Evolutionary conservation across 2,797 vertebrate species (phyloP).

Genomic region (Falco peregrinus): DNA sequence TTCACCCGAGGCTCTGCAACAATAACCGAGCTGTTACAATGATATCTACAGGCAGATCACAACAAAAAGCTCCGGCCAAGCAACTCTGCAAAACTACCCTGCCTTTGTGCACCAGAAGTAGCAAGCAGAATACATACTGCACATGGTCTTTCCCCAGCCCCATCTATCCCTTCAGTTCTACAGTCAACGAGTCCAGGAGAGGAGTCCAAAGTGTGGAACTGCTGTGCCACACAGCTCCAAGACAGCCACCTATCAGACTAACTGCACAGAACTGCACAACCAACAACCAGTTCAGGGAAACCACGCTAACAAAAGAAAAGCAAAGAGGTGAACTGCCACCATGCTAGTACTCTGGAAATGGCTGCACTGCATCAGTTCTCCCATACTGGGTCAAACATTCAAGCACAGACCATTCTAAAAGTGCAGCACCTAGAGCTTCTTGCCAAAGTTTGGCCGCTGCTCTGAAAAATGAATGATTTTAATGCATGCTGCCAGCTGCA

Average conservation of each 20-base stretch:
- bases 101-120: neutral
- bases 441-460: neutral
- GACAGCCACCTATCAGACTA: neutral
- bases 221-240: neutral
- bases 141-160: neutral
- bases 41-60: neutral
- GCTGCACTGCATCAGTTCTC: neutral
- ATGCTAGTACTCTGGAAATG: neutral
- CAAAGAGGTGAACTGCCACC: neutral
- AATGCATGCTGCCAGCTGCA: conserved; percentile 18
- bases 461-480: conserved; percentile 31
- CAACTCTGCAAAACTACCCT: neutral
- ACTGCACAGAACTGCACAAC: neutral
- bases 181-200: neutral
- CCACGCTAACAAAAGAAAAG: neutral
- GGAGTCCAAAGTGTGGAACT: neutral
- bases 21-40: conserved; percentile 2
- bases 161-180: neutral
- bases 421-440: neutral
- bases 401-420: neutral
- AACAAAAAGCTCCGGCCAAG: neutral
- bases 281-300: neutral
- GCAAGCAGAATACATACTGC: neutral
- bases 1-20: conserved; percentile 92
- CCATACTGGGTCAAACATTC: neutral